These are phyloP conservation scores for Lamellibrachia satsuma DNA, from an alignment of 2,888 invertebrate species.

Conservation along the genomic window DNA sequence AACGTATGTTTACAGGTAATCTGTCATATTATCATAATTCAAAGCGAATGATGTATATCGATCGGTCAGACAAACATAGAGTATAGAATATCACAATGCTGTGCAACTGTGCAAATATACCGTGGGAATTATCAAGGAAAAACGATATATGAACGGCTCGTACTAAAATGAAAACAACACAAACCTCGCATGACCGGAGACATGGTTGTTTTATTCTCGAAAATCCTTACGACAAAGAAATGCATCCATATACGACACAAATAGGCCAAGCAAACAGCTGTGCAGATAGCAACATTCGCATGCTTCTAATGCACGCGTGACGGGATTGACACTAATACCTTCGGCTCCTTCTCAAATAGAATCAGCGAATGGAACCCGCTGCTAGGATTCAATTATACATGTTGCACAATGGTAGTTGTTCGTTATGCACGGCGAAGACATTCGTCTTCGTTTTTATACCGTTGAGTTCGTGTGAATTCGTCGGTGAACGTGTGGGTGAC, in stretches of 20 bases:
- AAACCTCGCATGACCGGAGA: neutral
- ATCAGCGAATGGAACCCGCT: neutral
- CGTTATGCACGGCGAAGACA: constrained; percentile 2
- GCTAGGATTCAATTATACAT: constrained; percentile 6
- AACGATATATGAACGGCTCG: neutral
- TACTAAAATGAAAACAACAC: neutral
- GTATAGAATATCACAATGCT: neutral
- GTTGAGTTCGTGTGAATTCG: neutral
- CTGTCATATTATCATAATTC: neutral
- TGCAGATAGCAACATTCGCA: neutral
- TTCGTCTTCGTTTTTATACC: neutral
- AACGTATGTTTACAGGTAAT: neutral
- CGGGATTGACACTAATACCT: neutral
- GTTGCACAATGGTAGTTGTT: neutral
- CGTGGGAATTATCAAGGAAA: neutral
- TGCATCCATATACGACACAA: neutral
- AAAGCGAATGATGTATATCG: neutral
- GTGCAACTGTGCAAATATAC: neutral
- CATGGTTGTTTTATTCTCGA: neutral
- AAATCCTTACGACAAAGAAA: neutral
- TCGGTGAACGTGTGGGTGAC: neutral
- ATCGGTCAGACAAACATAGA: neutral
- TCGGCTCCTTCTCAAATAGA: neutral
- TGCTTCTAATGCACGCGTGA: constrained; percentile 8
- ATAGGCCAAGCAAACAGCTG: neutral